Base-by-base conservation (phyloP, 2,797 vertebrate genomes). In the Hippocampus kuda region DNA sequence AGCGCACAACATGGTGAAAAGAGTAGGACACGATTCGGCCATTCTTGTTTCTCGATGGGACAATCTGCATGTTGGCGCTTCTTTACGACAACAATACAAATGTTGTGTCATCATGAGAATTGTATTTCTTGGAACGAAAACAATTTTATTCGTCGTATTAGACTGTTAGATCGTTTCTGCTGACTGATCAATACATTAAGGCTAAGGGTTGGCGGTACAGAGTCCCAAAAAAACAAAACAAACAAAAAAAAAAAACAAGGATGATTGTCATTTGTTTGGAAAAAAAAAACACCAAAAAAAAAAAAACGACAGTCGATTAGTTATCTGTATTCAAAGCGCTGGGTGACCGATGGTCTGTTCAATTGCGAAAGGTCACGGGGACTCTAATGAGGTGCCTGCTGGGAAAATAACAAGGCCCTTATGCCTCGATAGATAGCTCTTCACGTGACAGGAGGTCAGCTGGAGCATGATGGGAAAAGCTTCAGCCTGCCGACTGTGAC, bases 321-420 rank as follows among this genome's bases (percentile, higher is more conserved):
- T 83, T 84, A 84, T 89, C 80, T 85, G 85, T 82, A 85, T 88
- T 89, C 84, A 81, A 87, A 87, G 78, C 49, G 34, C 70, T 68
- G 44, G 62, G 5, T 61, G 41, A 72, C 77, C 81, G 77, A 72
- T 85, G 80, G 79, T 77, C 79, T 84, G 75, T 82, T 86, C 81
- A 81, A 77, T 84, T 81, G 79, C 73, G 73, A 88, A 90, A 89
- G 89, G 88, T 88, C 86, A 90, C 34, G 30, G 71, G 78, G 78
- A 81, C 76, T 83, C 80, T 89, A 90, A 90, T 88, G 83, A 89
- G 84, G 81, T 78, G 73, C 80, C 83, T 84, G 74, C 77, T 79
- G 84, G 83, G 83, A 83, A 84, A 88, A 88, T 88, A 88, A 88
- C 85, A 86, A 86, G 84, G 68, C 70, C 73, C 79, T 83, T 65